Evolutionary conservation across 2,888 invertebrate genomes (phyloP), one percentile per base, ranked within the genome.

Genomic region (Labia minor): DNA sequence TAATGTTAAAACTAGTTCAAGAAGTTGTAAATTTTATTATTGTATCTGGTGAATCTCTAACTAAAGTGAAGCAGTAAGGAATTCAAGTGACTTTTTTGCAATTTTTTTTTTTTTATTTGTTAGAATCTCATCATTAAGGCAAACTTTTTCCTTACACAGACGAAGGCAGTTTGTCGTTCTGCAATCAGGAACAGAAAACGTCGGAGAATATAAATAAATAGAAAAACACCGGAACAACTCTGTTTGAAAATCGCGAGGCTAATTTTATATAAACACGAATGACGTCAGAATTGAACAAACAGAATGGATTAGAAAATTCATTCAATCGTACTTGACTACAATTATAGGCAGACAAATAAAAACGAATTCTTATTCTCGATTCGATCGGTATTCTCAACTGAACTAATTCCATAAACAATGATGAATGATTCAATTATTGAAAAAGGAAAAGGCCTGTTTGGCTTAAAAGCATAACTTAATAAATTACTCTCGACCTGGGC

Each of bases 161-260:
- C 49, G 16, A 16, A 14, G 49, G 3, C 26, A 6, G 26, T 26
- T 8, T 26, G 26, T 26, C 49, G 49, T 16, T 49, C 49, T 49
- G 49, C 49, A 49, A 49, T 49, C 49, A 49, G 16, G 49, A 49
- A 49, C 49, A 49, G 49, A 49, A 49, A 49, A 49, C 49, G 49
- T 49, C 14, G 16, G 49, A 49, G 49, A 49, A 49, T 49, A 49
- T 49, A 49, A 49, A 49, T 49, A 49, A 49, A 49, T 49, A 49
- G 16, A 49, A 49, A 49, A 49, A 49, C 33, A 33, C 33, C 33
- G 33, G 14, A 4, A 49, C 49, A 49, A 49, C 8, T 49, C 49
- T 49, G 16, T 49, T 49, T 11, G 49, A 49, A 49, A 49, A 49
- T 49, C 49, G 14, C 49, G 16, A 49, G 49, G 16, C 49, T 49